A percentile compares a stretch with the other conserved stretches of the same genome.
Evolutionary conservation across 2,113 vertebrate genomes (phyloP).

Genomic region (Opisthocomus hoazin): DNA sequence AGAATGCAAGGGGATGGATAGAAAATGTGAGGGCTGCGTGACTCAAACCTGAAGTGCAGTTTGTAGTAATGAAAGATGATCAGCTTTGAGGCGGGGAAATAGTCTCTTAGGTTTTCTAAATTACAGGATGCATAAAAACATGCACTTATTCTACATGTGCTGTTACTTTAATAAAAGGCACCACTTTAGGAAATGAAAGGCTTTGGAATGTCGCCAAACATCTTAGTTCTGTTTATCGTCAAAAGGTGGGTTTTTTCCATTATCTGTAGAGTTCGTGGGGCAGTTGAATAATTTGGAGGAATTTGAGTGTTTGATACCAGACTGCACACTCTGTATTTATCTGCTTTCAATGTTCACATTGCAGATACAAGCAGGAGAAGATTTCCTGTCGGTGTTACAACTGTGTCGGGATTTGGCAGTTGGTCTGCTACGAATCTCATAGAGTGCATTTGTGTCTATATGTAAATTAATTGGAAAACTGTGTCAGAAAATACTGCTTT

Average conservation of each 20-base stretch:
- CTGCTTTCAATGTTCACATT: neutral
- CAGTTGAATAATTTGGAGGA: slow-evolving; percentile 20
- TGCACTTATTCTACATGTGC: neutral
- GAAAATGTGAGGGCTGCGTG: neutral
- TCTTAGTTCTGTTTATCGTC: slow-evolving; percentile 13
- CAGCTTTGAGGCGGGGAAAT: neutral
- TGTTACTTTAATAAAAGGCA: slow-evolving; percentile 42
- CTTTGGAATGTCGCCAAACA: slow-evolving; percentile 1
- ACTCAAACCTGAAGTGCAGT: neutral
- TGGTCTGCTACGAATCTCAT: neutral
- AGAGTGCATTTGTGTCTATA: neutral
- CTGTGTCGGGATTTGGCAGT: neutral
- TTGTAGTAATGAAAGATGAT: slow-evolving; percentile 13
- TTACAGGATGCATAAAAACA: slow-evolving; percentile 39
- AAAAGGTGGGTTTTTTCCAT: neutral
- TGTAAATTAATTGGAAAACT: slow-evolving; percentile 21
- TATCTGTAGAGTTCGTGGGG: neutral
- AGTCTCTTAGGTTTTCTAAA: slow-evolving; percentile 34
- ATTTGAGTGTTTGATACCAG: neutral
- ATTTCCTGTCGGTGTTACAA: neutral
- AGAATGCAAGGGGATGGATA: neutral
- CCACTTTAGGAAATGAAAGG: slow-evolving; percentile 50
- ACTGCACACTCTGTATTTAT: neutral
- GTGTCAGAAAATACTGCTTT: neutral
- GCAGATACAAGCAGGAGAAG: neutral